Evolutionary conservation across 2,797 vertebrate species (phyloP), one percentile per base, ranked within the genome.

Genomic region (Crossoptilon crossoptilon): DNA sequence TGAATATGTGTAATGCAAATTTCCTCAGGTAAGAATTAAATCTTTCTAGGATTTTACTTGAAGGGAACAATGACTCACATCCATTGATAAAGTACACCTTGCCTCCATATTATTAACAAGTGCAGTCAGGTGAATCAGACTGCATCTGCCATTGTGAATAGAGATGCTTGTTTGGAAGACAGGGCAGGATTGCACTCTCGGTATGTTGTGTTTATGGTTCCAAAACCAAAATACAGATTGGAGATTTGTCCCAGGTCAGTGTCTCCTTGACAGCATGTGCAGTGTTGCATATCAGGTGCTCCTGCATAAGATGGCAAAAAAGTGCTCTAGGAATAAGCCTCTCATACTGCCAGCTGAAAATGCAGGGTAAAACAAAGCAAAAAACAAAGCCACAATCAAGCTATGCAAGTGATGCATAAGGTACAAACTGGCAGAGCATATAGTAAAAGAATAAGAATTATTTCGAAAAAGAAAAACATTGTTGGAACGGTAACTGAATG

Each of bases 71-170:
- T 73, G 92, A 93, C 91, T 96, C 53, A 11, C 88, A 79, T 66
- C 89, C 95, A 95, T 96, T 95, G 96, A 97, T 94, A 49, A 96
- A 97, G 91, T 88, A 81, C n/a, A 27, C 77, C 91, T 94, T 56
- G 43, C 91, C 62, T 96, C 63, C 5, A 6, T 81, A 84, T 95
- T 94, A 97, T 97, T 97, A 96, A 82, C 89, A 95, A 95, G 95
- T 33, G 68, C 97, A 98, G 92, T 88, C 88, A 29, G 93, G 95
- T 96, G 97, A 94, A 95, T 96, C 97, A 87, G 96, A 81, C 94
- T 96, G 96, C 89, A 68, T 93, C 96, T 97, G 96, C 94, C 83
- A 67, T 31, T 37, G 95, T 96, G 96, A 96, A 76, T 37, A 96
- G 88, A 92, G 80, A 91, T 91, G 73, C 92, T 93, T 96, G 88